phyloP scores from a whole-genome alignment of 2,113 vertebrate species.

The Sinocyclocheilus maitianheensis region DNA sequence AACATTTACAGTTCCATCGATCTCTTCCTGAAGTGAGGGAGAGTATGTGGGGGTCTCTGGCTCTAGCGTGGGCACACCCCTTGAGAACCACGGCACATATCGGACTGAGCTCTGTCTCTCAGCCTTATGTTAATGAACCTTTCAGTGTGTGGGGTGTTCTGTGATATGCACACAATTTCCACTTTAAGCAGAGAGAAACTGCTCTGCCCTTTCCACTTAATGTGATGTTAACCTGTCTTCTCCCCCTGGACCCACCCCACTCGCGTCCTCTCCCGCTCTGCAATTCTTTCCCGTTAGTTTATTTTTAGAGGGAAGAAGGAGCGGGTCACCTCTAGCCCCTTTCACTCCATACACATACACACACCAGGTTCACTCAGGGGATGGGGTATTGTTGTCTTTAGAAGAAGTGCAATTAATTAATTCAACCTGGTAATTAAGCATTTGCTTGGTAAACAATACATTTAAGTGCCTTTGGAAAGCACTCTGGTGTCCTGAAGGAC shows the following conservation, averaged over 20 bases:
- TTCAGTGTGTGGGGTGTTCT: constrained; percentile 2
- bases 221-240: constrained; percentile 52
- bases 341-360: constrained; percentile 33
- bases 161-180: constrained; percentile 13
- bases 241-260: constrained; percentile 40
- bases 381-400: constrained; percentile 48
- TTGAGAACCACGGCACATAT: background rate
- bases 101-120: background rate
- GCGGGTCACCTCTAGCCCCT: constrained; percentile 44
- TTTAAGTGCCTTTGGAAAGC: constrained; percentile 48
- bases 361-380: constrained; percentile 36
- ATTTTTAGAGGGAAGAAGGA: constrained; percentile 28
- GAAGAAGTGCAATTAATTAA: constrained; percentile 54
- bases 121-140: constrained; percentile 3
- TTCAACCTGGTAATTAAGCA: constrained; percentile 56
- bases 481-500: constrained; percentile 39
- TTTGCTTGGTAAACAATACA: constrained; percentile 55
- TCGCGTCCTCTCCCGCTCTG: background rate
- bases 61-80: background rate
- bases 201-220: constrained; percentile 48
- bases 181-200: constrained; percentile 21
- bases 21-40: background rate
- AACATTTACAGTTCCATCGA: constrained; percentile 1
- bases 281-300: constrained; percentile 25
- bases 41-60: background rate